A percentile compares a stretch with the other conserved stretches of the same genome.
Conservation (phyloP, 2,888 invertebrate species). For the Onchidella celtica region DNA sequence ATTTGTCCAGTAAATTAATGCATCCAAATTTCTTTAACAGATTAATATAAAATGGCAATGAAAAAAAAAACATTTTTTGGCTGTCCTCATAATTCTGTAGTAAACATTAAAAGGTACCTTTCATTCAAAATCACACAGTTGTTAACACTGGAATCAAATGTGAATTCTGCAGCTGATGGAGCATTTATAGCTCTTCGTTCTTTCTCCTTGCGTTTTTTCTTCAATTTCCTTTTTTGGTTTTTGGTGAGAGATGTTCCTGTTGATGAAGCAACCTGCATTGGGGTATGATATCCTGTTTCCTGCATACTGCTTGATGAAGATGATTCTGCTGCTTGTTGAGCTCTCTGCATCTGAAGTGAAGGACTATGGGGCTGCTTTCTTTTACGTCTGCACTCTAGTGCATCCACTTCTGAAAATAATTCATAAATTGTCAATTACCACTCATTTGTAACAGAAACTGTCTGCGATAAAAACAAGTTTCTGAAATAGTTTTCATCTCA, state of each 20-base stretch:
- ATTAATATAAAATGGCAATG: too few species aligned
- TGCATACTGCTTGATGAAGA: neutral
- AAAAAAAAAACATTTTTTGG: neutral
- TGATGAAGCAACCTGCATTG: neutral
- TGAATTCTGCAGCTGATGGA: neutral
- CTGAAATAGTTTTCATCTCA: too few species aligned
- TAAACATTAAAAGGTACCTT: neutral
- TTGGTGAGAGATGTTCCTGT: neutral
- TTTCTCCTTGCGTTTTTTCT: constrained; percentile 18
- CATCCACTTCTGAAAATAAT: neutral
- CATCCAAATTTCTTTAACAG: too few species aligned
- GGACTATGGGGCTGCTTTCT: neutral
- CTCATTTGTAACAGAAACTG: neutral
- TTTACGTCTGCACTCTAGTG: neutral
- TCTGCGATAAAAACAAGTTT: neutral
- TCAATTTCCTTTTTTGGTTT: constrained; percentile 32
- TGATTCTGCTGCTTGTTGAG: neutral
- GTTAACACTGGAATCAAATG: constrained; percentile 13
- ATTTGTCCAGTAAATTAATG: too few species aligned
- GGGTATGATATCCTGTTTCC: neutral
- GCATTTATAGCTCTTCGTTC: neutral
- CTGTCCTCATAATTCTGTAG: neutral
- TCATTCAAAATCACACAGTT: neutral
- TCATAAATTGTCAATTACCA: too few species aligned
- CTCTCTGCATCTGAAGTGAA: neutral